phyloP scores from a whole-genome alignment of 2,113 vertebrate species.

The Cochlearius cochlearius region DNA sequence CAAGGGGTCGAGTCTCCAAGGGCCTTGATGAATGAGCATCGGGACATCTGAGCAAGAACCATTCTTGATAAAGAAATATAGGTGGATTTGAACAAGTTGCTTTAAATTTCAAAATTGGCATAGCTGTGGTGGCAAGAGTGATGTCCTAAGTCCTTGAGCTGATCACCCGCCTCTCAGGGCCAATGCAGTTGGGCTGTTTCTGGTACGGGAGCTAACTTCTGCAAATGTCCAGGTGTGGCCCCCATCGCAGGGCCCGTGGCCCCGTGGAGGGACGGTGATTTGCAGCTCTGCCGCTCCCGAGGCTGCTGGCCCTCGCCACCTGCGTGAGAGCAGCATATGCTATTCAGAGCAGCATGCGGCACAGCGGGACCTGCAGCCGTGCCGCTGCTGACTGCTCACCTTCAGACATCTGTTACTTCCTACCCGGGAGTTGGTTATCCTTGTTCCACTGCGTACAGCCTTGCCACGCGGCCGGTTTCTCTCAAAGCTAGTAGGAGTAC shows the following conservation, averaged over 20 bases:
- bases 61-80: background rate
- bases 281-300: background rate
- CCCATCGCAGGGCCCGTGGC: fast-evolving
- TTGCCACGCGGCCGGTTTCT: background rate
- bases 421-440: background rate
- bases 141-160: background rate
- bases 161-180: background rate
- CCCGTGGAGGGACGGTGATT: fast-evolving
- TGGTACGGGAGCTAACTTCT: background rate
- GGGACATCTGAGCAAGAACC: background rate
- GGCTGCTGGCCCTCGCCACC: background rate
- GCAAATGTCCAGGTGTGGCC: background rate
- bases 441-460: fast-evolving
- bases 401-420: constrained; percentile 16
- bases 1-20: background rate
- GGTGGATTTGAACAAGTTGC: background rate
- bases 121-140: background rate
- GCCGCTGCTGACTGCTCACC: constrained; percentile 7
- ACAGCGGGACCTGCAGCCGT: background rate
- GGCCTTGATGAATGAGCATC: fast-evolving
- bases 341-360: background rate
- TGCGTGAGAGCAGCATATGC: background rate
- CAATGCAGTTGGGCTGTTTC: background rate
- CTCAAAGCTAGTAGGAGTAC: background rate
- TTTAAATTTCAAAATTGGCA: background rate